Evolutionary conservation across 2,888 invertebrate species (phyloP), one percentile per base, ranked within the genome.

Genomic region (Melanchra persicariae): DNA sequence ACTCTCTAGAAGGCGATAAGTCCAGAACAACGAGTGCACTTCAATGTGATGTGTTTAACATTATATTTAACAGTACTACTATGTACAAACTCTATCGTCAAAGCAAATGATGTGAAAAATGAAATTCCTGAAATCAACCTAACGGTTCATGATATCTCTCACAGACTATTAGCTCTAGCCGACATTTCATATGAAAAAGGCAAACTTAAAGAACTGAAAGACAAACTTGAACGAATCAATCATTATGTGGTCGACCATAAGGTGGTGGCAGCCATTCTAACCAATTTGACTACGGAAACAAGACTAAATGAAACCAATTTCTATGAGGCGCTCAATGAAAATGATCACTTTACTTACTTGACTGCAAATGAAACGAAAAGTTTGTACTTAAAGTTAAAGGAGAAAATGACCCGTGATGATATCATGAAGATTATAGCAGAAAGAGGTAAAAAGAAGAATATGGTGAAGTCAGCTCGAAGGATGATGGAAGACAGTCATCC

Each of bases 381-480:
- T 77, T 79, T 95, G 54, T 95, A 93, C 80, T 74, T 94, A 5
- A 92, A 92, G 73, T 76, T 95, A 9, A 95, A 95, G 81, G 90
- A 93, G 63, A 94, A 90, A 67, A 91, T 95, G 89, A 95, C 92
- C 52, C 89, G 95, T 81, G 94, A 95, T 81, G 95, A 95, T 66
- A 86, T 95, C 6, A 45, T 93, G 15, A 85, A 87, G 40, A 89
- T 94, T 57, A 57, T 94, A 26, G 81, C 85, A 19, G 85, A 91
- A 22, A 90, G 69, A 74, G 87, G 84, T 4, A 80, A 79, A 1
- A 79, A 82, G n/a, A 79, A 69, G 0, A 86, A 76, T 10, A 65
- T 92, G 12, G 83, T 88, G 30, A 88, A 87, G 30, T 89, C 91
- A 10, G 93, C 92, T 4, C 89, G 94, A 71, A 90, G 91, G 70